Percentiles rank a stretch among this genome's conserved stretches.
These are phyloP conservation scores for Suricata suricatta DNA, from an alignment of 2,113 vertebrate genomes.

Conservation along the genomic window DNA sequence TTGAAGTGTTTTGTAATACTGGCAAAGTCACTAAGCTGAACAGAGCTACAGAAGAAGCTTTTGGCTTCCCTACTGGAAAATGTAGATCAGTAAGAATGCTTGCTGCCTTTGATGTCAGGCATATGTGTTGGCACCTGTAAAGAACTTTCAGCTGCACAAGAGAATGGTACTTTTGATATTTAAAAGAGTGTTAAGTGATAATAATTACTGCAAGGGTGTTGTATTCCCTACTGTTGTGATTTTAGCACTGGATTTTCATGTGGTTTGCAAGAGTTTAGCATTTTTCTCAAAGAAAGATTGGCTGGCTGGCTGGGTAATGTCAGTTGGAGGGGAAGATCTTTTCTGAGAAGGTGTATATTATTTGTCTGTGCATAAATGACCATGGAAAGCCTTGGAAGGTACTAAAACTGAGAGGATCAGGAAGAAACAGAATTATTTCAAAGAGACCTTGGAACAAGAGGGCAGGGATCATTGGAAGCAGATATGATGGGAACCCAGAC, in stretches of 20 bases:
- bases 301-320: background rate
- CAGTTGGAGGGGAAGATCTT: background rate
- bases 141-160: background rate
- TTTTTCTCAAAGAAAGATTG: background rate
- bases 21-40: background rate
- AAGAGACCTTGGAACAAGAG: background rate
- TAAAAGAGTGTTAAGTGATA: background rate
- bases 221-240: background rate
- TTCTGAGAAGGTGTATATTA: background rate
- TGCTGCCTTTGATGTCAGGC: background rate
- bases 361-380: background rate
- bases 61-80: background rate
- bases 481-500: rapidly evolving
- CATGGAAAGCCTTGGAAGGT: background rate
- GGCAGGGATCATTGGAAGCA: background rate
- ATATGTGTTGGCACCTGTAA: background rate
- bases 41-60: background rate
- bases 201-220: background rate
- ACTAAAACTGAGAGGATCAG: background rate
- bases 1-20: background rate
- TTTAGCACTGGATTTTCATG: background rate
- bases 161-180: background rate
- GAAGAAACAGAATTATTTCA: background rate
- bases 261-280: background rate
- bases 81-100: background rate